Conservation (phyloP, 2,888 invertebrate genomes). For the Epinotia brunnichana region DNA sequence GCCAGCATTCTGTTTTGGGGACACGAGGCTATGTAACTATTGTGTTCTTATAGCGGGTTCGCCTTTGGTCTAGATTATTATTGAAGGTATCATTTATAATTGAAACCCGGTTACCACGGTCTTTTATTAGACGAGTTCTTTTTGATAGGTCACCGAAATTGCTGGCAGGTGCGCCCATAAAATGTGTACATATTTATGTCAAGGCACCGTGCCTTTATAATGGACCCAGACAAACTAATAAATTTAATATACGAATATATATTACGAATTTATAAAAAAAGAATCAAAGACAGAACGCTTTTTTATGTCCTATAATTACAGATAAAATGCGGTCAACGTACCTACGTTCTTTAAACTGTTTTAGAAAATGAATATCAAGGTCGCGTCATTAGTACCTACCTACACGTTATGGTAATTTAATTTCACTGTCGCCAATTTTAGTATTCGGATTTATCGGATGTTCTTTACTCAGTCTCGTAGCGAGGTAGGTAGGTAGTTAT, state of each 20-base stretch:
- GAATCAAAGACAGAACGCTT: not conserved
- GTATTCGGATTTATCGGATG: not conserved
- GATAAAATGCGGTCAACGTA: conserved; percentile 23
- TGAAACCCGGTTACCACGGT: conserved; percentile 19
- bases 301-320: not conserved
- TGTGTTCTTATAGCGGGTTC: conserved; percentile 12
- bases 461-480: not conserved
- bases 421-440: not conserved
- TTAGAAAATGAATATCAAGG: conserved; percentile 23
- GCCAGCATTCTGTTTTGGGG: conserved; percentile 43
- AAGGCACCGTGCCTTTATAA: not conserved
- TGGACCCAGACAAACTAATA: not conserved
- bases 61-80: conserved; percentile 20
- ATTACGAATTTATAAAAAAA: not conserved
- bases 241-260: not conserved
- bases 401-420: conserved; percentile 10
- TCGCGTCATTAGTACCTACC: too few relatives aligned
- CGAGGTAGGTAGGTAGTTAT: too few relatives aligned
- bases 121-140: conserved; percentile 10
- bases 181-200: not conserved
- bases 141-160: conserved; percentile 16
- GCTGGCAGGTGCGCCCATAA: conserved; percentile 14
- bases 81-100: conserved; percentile 23
- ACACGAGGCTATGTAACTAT: conserved; percentile 41
- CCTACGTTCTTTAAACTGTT: conserved; percentile 13